A percentile compares a stretch with the other conserved stretches of the same genome.
Evolutionary conservation across 2,888 invertebrate genomes (phyloP).

Genomic region (Eupithecia tripunctaria): DNA sequence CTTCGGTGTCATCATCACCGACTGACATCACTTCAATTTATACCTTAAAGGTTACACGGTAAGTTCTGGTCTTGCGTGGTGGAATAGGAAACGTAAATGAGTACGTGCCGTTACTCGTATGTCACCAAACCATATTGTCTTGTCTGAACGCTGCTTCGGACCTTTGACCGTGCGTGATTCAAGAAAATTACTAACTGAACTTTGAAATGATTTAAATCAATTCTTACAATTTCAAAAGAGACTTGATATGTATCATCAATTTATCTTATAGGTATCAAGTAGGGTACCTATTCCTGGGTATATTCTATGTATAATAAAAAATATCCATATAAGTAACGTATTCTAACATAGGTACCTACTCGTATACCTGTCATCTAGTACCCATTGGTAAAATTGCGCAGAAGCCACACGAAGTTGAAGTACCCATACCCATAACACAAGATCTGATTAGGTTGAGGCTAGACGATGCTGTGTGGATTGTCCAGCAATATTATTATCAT

Average conservation of each 20-base stretch:
- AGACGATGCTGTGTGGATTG: too few species aligned
- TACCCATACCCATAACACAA: too few species aligned
- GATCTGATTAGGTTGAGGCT: too few species aligned
- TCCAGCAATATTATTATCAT: too few species aligned
- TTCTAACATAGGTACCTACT: too few species aligned
- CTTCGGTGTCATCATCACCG: conserved; percentile 55
- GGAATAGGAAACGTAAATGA: conserved; percentile 60
- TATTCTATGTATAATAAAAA: too few species aligned
- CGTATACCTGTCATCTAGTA: too few species aligned
- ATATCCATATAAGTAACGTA: too few species aligned
- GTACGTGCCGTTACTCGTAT: conserved; percentile 75
- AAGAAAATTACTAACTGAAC: conserved; percentile 12
- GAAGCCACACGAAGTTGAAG: too few species aligned
- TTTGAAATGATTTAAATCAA: conserved; percentile 5
- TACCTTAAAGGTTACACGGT: conserved; percentile 47
- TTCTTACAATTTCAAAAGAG: neutral
- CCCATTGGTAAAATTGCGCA: too few species aligned
- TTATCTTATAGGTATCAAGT: too few species aligned
- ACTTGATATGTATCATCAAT: neutral
- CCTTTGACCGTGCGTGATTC: conserved; percentile 56
- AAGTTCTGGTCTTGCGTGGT: conserved; percentile 48
- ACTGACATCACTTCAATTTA: conserved; percentile 40
- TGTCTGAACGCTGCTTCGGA: conserved; percentile 54
- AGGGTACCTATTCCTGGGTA: too few species aligned
- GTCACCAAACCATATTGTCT: conserved; percentile 73